phyloP scores from a whole-genome alignment of 2,113 vertebrate species.

The Tenrec ecaudatus region DNA sequence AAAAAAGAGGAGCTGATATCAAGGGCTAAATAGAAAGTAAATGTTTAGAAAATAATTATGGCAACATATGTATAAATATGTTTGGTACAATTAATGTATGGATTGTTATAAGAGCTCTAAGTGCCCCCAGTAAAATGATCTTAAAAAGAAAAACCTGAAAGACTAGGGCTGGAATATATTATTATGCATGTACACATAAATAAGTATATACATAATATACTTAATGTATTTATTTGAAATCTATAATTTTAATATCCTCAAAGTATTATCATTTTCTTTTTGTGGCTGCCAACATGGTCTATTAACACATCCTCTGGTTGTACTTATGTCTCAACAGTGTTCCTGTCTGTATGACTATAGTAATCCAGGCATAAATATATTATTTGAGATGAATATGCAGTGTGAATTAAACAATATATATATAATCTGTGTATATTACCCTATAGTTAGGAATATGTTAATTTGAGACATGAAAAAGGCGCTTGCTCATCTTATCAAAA shows the following conservation, averaged over 20 bases:
- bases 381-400: constrained; percentile 39
- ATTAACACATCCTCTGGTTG: constrained; percentile 64
- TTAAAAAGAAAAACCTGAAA: too few species aligned
- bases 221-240: constrained; percentile 48
- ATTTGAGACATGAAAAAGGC: not conserved
- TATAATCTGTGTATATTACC: not conserved
- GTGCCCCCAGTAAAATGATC: too few species aligned
- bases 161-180: not conserved
- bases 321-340: constrained; percentile 45
- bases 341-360: not conserved
- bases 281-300: constrained; percentile 18
- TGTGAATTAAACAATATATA: constrained; percentile 16
- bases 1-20: too few species aligned
- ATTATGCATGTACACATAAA: not conserved
- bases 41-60: too few species aligned
- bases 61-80: too few species aligned
- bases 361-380: constrained; percentile 10
- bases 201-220: not conserved
- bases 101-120: too few species aligned
- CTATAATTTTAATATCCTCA: constrained; percentile 58
- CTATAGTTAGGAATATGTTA: not conserved
- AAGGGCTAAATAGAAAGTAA: too few species aligned
- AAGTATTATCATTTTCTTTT: constrained; percentile 58
- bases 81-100: too few species aligned
- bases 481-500: not conserved